Evolutionary conservation across 1,140 invertebrate genomes (phyloP), one percentile per base, ranked within the genome.

Genomic region (Druon quercuslanigerum): DNA sequence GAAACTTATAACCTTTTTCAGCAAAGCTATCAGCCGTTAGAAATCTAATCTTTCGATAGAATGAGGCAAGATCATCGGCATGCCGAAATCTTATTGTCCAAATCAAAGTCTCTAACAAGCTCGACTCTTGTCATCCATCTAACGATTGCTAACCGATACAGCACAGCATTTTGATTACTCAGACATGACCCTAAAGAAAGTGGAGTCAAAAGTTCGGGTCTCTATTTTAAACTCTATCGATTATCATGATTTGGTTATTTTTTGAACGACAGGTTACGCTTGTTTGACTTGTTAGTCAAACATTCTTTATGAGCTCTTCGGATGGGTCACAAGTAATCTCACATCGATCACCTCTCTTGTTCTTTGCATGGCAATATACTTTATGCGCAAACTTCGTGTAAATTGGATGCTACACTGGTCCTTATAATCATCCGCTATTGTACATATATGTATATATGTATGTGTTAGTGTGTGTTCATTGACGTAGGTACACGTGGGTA

Each of bases 281-380:
- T 46, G 40, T 46, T 46, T 46, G 40, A 66, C 60, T 40, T 66
- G 60, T 66, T 66, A 25, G 60, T 2, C 60, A 66, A 66, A 66
- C 60, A 66, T 66, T 66, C 60, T 60, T 60, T 57, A 57, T 17
- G 17, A 2, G 19, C 56, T 20, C 25, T 33, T 66, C 33, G 33
- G 13, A 66, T 33, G 14, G 20, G 5, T 66, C 33, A 33, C 6
- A 40, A 66, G n/a, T 66, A 66, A 66, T 66, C 60, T 66, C n/a
- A 66, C 60, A 66, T 66, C 60, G 25, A 66, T 66, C 57, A 66
- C 16, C 25, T 14, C 20, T 66, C 13, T 56, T 11, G 54, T 66
- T 46, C 40, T 1, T 46, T 7, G 40, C 8, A 46, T 46, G 40
- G 40, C 40, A 9, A n/a, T 66, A 16, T 66, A 12, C 17, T 56